phyloP scores from a whole-genome alignment of 2,888 invertebrate species.

The Slavum lentiscoides region DNA sequence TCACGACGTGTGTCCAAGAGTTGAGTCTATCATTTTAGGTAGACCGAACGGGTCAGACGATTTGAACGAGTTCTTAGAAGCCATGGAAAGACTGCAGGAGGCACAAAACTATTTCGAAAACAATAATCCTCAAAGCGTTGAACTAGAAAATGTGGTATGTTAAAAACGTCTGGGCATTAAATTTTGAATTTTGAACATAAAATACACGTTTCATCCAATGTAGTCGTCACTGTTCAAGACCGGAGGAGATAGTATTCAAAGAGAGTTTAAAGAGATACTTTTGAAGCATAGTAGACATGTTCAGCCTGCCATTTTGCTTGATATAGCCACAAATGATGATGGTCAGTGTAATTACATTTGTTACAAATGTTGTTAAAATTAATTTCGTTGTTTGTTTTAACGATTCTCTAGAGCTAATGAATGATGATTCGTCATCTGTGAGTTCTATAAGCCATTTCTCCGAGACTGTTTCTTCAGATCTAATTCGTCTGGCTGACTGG shows the following conservation, averaged over 20 bases:
- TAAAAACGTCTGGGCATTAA: not conserved
- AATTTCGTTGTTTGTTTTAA: not conserved
- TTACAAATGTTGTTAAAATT: not conserved
- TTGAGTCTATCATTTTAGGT: conserved; percentile 81
- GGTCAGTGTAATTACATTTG: conserved; percentile 62
- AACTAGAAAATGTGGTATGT: conserved; percentile 88
- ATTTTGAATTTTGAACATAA: not conserved
- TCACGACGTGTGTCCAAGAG: conserved; percentile 91
- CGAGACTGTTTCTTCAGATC: conserved; percentile 70
- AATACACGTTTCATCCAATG: conserved; percentile 57
- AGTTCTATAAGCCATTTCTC: conserved; percentile 70
- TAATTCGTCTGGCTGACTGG: conserved; percentile 84
- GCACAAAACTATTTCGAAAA: conserved; percentile 90
- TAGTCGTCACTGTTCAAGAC: conserved; percentile 75
- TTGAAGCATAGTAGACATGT: conserved; percentile 84
- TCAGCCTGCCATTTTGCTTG: conserved; percentile 83
- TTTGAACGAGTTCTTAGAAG: conserved; percentile 66
- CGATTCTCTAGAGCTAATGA: conserved; percentile 56
- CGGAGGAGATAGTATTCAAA: conserved; percentile 82
- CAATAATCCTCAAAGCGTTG: conserved; percentile 90
- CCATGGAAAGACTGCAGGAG: conserved; percentile 80
- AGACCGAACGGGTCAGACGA: conserved; percentile 66
- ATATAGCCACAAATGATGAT: conserved; percentile 84
- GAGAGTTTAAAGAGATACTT: conserved; percentile 84
- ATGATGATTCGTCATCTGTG: conserved; percentile 65